Evolutionary conservation across 1,140 invertebrate genomes (phyloP).

Genomic region (Musca vetustissima): DNA sequence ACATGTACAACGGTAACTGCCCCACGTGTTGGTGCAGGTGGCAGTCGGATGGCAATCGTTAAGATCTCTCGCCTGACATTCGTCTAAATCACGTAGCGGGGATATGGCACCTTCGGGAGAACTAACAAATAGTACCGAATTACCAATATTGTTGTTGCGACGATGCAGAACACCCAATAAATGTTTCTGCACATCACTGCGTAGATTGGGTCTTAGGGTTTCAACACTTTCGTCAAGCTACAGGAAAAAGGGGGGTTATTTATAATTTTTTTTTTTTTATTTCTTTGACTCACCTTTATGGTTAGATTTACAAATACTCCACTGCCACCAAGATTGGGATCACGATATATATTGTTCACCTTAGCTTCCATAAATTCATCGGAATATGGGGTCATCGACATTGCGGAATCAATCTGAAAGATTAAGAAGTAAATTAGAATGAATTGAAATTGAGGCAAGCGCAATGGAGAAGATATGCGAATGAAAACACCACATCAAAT

Average conservation of each 20-base stretch:
- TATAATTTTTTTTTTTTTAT: neutral
- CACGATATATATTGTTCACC: slow-evolving; percentile 80
- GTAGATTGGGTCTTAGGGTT: slow-evolving; percentile 67
- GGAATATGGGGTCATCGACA: slow-evolving; percentile 86
- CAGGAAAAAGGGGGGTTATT: neutral
- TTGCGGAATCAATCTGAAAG: slow-evolving; percentile 77
- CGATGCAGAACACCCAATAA: slow-evolving; percentile 80
- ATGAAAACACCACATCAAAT: too few species aligned
- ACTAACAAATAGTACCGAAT: slow-evolving; percentile 81
- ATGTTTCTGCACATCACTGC: slow-evolving; percentile 78
- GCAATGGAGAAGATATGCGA: too few species aligned
- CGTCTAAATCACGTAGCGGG: slow-evolving; percentile 81
- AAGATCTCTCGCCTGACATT: slow-evolving; percentile 79
- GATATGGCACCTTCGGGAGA: slow-evolving; percentile 74
- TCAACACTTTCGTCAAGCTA: slow-evolving; percentile 67
- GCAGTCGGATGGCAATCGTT: slow-evolving; percentile 90
- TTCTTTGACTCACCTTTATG: slow-evolving; percentile 64
- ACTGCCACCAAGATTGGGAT: slow-evolving; percentile 65
- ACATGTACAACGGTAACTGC: slow-evolving; percentile 84
- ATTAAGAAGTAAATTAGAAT: too few species aligned
- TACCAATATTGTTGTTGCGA: slow-evolving; percentile 82
- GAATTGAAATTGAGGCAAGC: too few species aligned
- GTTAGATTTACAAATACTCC: slow-evolving; percentile 85
- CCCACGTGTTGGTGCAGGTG: slow-evolving; percentile 86
- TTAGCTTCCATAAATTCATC: slow-evolving; percentile 79